Percentiles rank a stretch among this genome's conserved stretches.
These are phyloP conservation scores for Mustela nigripes DNA, from an alignment of 2,113 vertebrate species.

Conservation along the genomic window DNA sequence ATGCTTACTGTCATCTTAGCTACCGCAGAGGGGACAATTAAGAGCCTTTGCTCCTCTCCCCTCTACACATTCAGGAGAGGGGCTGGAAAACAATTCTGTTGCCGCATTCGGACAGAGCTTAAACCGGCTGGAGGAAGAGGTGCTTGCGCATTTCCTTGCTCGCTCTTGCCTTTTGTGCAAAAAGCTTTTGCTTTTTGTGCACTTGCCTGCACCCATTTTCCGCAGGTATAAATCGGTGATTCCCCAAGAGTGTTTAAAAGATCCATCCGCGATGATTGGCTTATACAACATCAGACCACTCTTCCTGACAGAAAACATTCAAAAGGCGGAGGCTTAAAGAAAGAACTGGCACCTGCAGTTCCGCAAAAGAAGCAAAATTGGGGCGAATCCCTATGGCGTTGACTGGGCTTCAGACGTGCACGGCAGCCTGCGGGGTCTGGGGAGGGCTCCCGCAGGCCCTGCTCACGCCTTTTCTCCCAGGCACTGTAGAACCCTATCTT, in stretches of 20 bases:
- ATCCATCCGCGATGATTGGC: neutral
- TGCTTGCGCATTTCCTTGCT: neutral
- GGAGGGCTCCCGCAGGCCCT: neutral
- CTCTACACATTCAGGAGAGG: neutral
- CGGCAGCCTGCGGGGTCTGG: neutral
- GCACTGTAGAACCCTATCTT: neutral
- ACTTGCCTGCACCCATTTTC: neutral
- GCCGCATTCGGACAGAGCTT: neutral
- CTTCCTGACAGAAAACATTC: neutral
- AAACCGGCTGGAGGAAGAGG: neutral
- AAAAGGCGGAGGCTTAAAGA: conserved; percentile 2
- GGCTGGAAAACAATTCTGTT: neutral
- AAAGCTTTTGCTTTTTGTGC: neutral
- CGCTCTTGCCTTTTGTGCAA: neutral
- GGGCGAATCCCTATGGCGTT: neutral
- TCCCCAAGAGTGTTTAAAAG: neutral
- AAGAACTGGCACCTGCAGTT: neutral
- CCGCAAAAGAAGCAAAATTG: neutral
- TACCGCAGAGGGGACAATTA: neutral
- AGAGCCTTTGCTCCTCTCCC: neutral
- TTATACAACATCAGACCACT: neutral
- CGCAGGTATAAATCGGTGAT: neutral
- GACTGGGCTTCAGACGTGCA: neutral
- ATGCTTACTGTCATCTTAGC: neutral
- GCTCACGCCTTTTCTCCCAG: neutral